phyloP scores from a whole-genome alignment of 1,140 invertebrate species.

The Drosophila jambulina region DNA sequence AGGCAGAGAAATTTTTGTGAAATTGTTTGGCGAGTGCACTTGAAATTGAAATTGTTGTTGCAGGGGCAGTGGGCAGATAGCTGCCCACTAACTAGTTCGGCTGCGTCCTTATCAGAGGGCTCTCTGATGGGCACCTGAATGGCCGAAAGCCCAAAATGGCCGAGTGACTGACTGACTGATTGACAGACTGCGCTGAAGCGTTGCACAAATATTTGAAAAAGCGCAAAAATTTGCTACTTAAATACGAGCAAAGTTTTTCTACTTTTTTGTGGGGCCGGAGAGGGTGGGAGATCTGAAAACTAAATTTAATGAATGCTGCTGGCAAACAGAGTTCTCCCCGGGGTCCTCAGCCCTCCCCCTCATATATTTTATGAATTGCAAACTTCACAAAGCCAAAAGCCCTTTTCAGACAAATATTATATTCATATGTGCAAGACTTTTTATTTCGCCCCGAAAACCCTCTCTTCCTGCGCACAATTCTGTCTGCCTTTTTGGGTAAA shows the following conservation, averaged over 20 bases:
- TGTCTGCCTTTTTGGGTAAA: conserved; percentile 41
- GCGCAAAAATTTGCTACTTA: conserved; percentile 77
- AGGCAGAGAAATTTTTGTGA: conserved; percentile 62
- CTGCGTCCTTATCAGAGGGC: conserved; percentile 61
- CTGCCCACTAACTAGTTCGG: conserved; percentile 72
- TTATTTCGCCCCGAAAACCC: conserved; percentile 31
- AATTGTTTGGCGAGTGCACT: conserved; percentile 76
- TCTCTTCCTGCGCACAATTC: not conserved
- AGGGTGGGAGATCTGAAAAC: conserved; percentile 56
- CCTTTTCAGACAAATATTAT: conserved; percentile 61
- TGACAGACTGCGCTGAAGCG: conserved; percentile 53
- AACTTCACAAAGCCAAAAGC: conserved; percentile 58
- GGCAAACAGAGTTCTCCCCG: conserved; percentile 30
- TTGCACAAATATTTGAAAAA: conserved; percentile 82
- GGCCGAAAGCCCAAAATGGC: conserved; percentile 16
- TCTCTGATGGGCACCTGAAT: conserved; percentile 36
- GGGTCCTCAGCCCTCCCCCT: not conserved
- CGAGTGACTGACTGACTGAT: conserved; percentile 46
- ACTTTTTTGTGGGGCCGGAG: not conserved
- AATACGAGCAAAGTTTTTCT: conserved; percentile 58
- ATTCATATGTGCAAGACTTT: conserved; percentile 49
- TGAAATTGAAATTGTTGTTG: conserved; percentile 77
- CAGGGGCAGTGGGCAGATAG: conserved; percentile 32
- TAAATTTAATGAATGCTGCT: conserved; percentile 75
- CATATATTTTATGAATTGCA: conserved; percentile 52